Base-by-base conservation (phyloP, 2,888 invertebrate genomes). In the Mimumesa dahlbomi region DNA sequence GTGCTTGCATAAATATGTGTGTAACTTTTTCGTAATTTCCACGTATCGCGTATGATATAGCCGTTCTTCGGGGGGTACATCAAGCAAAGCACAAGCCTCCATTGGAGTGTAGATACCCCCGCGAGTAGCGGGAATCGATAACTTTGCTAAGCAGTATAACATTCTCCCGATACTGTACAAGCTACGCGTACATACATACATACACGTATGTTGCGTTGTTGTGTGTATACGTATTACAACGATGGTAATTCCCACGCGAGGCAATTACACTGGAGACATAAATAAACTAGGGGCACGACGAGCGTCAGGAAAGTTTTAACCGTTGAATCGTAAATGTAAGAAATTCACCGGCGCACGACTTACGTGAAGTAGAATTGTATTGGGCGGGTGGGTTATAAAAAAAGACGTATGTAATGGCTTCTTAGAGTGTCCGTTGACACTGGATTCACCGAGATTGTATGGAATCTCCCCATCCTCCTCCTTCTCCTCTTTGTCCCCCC, bases 401-500 rank as follows among this genome's bases (percentile, higher is more conserved):
- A 53, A 63, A 62, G 50, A 57, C 13, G 48, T 54, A 49, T 54
- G 64, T 64, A 69, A 73, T 34, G 57, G 59, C 56, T 65, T 65
- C 59, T 61, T 43, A 52, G 65, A 61, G 72, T 70, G 65, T 61
- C 61, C 70, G 69, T 72, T 64, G 70, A 73, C 65, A 73, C 43
- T 73, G 70, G 61, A 65, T 73, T 70, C 65, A n/a, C 18, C 56
- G 59, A 63, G 67, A 68, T 72, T 72, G 69, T 65, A 65, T 53
- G 59, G 52, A 56, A 64, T 67, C 67, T 40, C 36, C 40, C 36
- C n/a, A n/a, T n/a, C n/a, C n/a, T n/a, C n/a, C n/a, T n/a, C n/a
- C n/a, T n/a, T n/a, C n/a, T n/a, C n/a, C n/a, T n/a, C n/a, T n/a
- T n/a, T n/a, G n/a, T n/a, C n/a, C n/a, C n/a, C n/a, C n/a, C 45